Evolutionary conservation across 2,888 invertebrate genomes (phyloP).

Genomic region (Tuta absoluta): DNA sequence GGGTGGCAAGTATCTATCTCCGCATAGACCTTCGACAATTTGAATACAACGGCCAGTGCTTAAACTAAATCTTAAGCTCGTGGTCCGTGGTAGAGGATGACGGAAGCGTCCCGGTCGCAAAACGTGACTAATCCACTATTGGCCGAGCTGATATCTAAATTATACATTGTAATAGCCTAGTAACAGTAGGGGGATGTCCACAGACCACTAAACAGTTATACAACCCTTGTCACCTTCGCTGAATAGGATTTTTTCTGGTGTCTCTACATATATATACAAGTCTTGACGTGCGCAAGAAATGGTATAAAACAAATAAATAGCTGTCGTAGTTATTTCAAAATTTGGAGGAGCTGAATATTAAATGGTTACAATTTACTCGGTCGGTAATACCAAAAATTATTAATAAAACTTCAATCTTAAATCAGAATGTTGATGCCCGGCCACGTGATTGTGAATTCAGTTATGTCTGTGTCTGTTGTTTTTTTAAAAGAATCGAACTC

Average conservation of each 20-base stretch:
- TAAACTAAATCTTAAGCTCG: not conserved
- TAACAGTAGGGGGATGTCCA: not conserved
- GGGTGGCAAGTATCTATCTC: not conserved
- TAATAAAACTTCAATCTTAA: too few species aligned
- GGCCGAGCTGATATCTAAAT: constrained; percentile 62
- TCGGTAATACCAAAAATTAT: too few species aligned
- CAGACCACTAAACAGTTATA: not conserved
- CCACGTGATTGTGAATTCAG: too few species aligned
- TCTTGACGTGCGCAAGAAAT: not conserved
- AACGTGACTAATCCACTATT: constrained; percentile 59
- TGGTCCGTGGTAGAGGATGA: constrained; percentile 33
- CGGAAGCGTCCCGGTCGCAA: constrained; percentile 51
- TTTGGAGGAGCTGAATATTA: too few species aligned
- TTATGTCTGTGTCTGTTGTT: too few species aligned
- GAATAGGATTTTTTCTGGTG: too few species aligned
- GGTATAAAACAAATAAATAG: not conserved
- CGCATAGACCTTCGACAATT: not conserved
- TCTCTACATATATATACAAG: not conserved
- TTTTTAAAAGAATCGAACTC: too few species aligned
- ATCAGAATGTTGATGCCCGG: too few species aligned
- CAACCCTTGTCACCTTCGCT: not conserved
- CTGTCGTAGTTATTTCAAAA: too few species aligned
- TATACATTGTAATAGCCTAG: constrained; percentile 51
- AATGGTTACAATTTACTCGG: too few species aligned
- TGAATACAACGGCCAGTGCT: constrained; percentile 8